phyloP scores from a whole-genome alignment of 2,888 invertebrate genomes.

The Hermaeophaga mercurialis region DNA sequence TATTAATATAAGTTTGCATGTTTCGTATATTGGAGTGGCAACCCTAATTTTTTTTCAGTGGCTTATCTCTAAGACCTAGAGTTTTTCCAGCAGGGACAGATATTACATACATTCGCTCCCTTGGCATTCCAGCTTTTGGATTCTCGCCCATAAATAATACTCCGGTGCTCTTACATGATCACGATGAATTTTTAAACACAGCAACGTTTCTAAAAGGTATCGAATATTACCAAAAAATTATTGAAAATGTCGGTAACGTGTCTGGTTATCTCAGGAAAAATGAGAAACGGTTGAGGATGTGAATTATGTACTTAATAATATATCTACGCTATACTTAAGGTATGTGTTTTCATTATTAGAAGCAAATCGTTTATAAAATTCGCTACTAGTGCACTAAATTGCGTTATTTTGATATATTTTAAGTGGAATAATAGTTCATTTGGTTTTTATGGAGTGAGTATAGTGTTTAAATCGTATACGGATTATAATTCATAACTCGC shows the following conservation, averaged over 20 bases:
- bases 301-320: not conserved
- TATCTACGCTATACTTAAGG: not conserved
- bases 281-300: constrained; percentile 13
- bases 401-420: too few species aligned
- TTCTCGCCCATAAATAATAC: constrained; percentile 91
- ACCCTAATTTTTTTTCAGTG: constrained; percentile 59
- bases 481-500: too few species aligned
- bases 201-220: constrained; percentile 82
- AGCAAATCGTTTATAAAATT: too few species aligned
- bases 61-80: constrained; percentile 68
- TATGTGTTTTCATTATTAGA: too few species aligned
- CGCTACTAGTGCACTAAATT: too few species aligned
- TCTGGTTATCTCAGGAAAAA: constrained; percentile 7
- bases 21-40: constrained; percentile 2
- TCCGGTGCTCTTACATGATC: constrained; percentile 84
- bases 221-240: constrained; percentile 73
- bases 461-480: too few species aligned
- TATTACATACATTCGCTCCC: constrained; percentile 79
- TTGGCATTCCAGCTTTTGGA: constrained; percentile 83
- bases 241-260: constrained; percentile 67
- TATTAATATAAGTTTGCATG: too few species aligned
- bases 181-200: constrained; percentile 84
- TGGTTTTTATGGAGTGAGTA: too few species aligned
- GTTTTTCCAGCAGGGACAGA: constrained; percentile 93
- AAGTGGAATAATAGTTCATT: too few species aligned